A percentile compares a stretch with the other conserved stretches of the same genome.
These are phyloP conservation scores for Helobdella robusta DNA, from an alignment of 2,888 invertebrate species.

Conservation along the genomic window DNA sequence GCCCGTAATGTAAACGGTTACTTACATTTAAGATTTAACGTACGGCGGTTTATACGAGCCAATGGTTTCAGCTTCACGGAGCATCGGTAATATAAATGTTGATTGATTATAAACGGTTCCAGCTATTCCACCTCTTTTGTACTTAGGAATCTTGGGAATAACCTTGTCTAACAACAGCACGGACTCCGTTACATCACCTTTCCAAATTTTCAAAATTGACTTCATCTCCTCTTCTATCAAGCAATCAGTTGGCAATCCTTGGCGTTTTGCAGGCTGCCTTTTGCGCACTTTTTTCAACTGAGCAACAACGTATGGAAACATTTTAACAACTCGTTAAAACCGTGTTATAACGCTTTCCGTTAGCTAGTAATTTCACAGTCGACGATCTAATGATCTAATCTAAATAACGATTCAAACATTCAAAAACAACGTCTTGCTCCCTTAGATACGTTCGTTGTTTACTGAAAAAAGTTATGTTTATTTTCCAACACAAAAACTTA, in stretches of 20 bases:
- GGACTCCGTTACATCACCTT: conserved; percentile 19
- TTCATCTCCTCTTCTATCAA: conserved; percentile 14
- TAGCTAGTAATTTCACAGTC: no score
- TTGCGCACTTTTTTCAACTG: conserved; percentile 13
- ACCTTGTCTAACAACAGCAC: conserved; percentile 19
- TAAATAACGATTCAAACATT: no score
- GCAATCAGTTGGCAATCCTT: conserved; percentile 17
- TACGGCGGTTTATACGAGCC: no score
- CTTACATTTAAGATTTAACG: no score
- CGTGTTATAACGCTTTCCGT: no score
- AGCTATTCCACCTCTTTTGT: conserved; percentile 21
- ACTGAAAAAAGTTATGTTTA: no score
- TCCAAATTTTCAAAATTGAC: conserved; percentile 17
- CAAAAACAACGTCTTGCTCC: no score
- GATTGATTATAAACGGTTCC: conserved; percentile 17
- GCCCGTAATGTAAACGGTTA: no score
- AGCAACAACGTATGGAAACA: conserved; percentile 20
- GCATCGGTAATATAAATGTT: conserved; percentile 16
- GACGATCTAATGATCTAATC: no score
- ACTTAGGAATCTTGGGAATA: conserved; percentile 19
- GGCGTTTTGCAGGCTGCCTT: background rate
- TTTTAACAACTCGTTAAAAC: no score
- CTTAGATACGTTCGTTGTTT: no score
- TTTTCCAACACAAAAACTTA: no score
- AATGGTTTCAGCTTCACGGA: background rate